Evolutionary conservation across 2,888 invertebrate species (phyloP), one percentile per base, ranked within the genome.

Genomic region (Pyrochroa serraticornis): DNA sequence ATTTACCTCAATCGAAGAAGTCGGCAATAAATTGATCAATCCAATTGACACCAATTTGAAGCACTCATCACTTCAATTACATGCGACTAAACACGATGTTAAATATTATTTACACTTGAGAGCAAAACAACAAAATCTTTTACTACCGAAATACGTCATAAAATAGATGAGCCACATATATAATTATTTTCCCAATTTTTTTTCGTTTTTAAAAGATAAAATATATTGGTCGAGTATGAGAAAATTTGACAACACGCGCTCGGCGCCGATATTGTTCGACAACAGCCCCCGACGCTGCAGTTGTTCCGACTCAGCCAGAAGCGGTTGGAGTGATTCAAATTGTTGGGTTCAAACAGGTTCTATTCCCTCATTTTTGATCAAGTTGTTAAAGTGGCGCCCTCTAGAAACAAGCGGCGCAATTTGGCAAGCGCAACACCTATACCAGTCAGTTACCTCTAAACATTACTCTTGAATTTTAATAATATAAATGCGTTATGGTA

Each of bases 321-420:
- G 66, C 67, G 65, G 68, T 66, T 68, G 60, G 46, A 58, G 60
- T 51, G 61, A 66, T 69, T 67, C 64, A 63, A 68, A 68, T 66
- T 67, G 64, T 65, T 62, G 64, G 51, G 53, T 60, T 64, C 62
- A 69, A 67, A 69, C 69, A 65, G 67, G 69, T 69, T 69, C 49
- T 47, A 38, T 32, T 38, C 43, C 35, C 42, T 2, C 10, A 34
- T 46, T 33, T 43, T 10, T 7, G n/a, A 6, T 10, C 8, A 10
- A 10, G 30, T 32, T 32, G 22, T 3, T 5, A 5, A 3, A 22
- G 22, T 22, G 5, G 22, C 22, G 22, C 22, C 22, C 2, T 22
- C 22, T 22, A 22, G 22, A 5, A 22, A 2, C 5, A 2, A 5
- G 22, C 5, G 5, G 22, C 22, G 22, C 2, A 22, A n/a, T n/a